Evolutionary conservation across 2,113 vertebrate genomes (phyloP), one percentile per base, ranked within the genome.

Genomic region (Coryphaenoides rupestris): DNA sequence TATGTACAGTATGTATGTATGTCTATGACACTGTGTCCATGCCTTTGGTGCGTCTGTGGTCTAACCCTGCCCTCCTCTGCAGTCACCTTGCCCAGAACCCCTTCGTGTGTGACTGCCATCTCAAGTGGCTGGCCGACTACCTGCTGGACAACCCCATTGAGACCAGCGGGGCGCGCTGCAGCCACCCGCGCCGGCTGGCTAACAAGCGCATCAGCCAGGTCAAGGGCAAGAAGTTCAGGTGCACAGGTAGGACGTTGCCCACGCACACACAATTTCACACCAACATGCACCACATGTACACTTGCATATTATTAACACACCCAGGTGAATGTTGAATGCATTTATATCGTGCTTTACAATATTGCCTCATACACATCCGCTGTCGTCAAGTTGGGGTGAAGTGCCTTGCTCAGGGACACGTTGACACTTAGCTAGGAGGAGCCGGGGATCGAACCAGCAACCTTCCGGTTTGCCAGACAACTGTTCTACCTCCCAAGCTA

Each of bases 211-310:
- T 99, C 92, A 94, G 95, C 93, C 93, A 98, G 93, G 92, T 98
- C 86, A 99, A 98, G 93, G 95, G 95, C 89, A 98, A 99, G 92
- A 99, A 99, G 94, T 98, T 98, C 93, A 94, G 96, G 87, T 99
- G 97, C 92, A 96, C 97, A 96, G 96, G 97, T 99, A 95, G 26
- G 2, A 21, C 28, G 19, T 2, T 23, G 2, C 10, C 4, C 28
- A 33, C 10, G 28, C 10, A 10, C 28, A 33, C 28, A 5, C 28
- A 33, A 33, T 33, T 10, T 33, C 28, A 5, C 28, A 33, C 28
- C 1, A 33, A 28, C 28, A 46, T 52, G 40, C 40, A 55, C 15
- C 24, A 33, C 28, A 33, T 33, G n/a, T n/a, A 60, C 50, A 24
- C 54, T 46, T 2, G 49, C 59, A 61, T 5, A 6, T 45, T 3